Evolutionary conservation across 2,113 vertebrate species (phyloP).

Genomic region (Albula goreensis): DNA sequence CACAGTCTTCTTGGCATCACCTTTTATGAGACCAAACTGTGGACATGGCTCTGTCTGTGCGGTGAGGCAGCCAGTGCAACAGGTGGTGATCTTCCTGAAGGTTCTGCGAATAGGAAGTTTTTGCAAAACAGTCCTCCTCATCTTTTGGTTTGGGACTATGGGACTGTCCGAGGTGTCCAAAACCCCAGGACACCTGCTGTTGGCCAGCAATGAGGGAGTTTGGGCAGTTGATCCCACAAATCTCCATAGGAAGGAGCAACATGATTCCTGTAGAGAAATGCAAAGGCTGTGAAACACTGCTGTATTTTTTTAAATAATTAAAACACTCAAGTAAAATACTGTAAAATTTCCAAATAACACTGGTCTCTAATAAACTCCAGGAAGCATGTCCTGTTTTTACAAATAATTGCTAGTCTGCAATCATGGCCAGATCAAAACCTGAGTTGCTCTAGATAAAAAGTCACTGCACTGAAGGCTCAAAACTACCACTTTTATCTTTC

Average conservation of each 20-base stretch:
- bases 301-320: background rate
- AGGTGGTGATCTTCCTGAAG: slow-evolving; percentile 4
- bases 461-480: no score
- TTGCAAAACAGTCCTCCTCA: background rate
- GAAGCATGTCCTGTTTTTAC: no score
- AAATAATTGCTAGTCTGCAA: no score
- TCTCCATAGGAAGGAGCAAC: background rate
- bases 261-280: background rate
- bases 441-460: no score
- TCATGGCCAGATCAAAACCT: no score
- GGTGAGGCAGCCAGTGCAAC: background rate
- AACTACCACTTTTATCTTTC: no score
- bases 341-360: no score
- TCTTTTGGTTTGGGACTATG: background rate
- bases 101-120: background rate
- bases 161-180: background rate
- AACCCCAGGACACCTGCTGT: background rate
- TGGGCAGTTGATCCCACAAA: background rate
- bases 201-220: background rate
- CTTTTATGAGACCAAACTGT: slow-evolving; percentile 19
- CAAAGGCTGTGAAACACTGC: background rate
- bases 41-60: slow-evolving; percentile 26
- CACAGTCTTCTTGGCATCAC: slow-evolving; percentile 14
- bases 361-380: no score
- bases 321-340: background rate